Evolutionary conservation across 2,888 invertebrate species (phyloP).

Genomic region (Eurytoma californica): DNA sequence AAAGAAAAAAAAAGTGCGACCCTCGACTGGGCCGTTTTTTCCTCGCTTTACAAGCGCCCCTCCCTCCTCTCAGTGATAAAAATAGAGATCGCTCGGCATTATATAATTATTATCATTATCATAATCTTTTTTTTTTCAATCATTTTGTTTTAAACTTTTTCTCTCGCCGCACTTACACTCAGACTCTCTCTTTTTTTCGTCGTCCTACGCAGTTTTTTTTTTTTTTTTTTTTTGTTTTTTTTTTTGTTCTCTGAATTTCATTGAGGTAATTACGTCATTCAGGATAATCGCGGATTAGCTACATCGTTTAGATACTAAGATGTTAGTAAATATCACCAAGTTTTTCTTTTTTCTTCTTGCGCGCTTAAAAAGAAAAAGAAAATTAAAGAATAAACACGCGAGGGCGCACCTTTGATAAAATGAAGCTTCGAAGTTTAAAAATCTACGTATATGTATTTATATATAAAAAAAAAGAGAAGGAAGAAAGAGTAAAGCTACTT

Average conservation of each 20-base stretch:
- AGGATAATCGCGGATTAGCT: conserved; percentile 47
- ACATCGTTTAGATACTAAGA: conserved; percentile 40
- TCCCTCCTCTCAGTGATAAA: conserved; percentile 60
- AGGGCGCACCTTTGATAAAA: conserved; percentile 30
- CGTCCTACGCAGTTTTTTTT: conserved; percentile 7
- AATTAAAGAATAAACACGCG: conserved; percentile 32
- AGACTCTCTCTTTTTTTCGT: conserved; percentile 28
- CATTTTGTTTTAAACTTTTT: conserved; percentile 45
- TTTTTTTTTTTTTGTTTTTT: neutral
- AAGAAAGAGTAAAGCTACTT: conserved; percentile 50
- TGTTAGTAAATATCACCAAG: conserved; percentile 35
- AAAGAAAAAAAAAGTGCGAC: conserved; percentile 42
- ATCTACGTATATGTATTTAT: conserved; percentile 21
- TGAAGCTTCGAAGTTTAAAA: conserved; percentile 23
- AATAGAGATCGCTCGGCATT: conserved; percentile 65
- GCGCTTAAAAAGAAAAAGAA: conserved; percentile 2
- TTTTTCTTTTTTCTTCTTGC: conserved; percentile 33
- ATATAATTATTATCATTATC: conserved; percentile 60
- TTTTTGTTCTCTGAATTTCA: conserved; percentile 45
- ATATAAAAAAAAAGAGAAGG: conserved; percentile 26
- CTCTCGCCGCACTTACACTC: conserved; percentile 13
- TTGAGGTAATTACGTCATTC: conserved; percentile 54
- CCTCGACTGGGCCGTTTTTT: conserved; percentile 17
- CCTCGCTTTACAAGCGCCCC: conserved; percentile 46
- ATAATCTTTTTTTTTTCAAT: conserved; percentile 31